Evolutionary conservation across 2,113 vertebrate genomes (phyloP).

Genomic region (Dryoscopus gambensis): DNA sequence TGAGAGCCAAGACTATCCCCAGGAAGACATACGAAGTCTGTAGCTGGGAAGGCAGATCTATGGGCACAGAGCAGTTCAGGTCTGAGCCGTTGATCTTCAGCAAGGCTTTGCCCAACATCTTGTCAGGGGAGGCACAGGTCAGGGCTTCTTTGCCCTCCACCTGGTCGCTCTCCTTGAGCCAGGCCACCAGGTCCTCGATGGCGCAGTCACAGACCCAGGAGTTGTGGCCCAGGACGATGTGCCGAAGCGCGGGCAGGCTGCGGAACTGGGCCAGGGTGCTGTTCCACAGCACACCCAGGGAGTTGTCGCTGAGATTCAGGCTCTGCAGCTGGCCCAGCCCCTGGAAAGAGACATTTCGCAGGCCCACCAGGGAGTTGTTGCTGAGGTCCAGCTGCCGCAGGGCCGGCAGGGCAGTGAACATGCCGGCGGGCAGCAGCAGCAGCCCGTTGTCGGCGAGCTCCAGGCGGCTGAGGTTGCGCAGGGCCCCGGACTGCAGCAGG

Average conservation of each 20-base stretch:
- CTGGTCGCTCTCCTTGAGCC: constrained; percentile 81
- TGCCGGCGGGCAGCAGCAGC: constrained; percentile 72
- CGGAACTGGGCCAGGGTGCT: constrained; percentile 71
- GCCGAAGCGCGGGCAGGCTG: constrained; percentile 55
- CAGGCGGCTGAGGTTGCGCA: constrained; percentile 74
- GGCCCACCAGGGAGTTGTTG: constrained; percentile 83
- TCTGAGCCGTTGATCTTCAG: constrained; percentile 71
- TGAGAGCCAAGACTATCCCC: constrained; percentile 93
- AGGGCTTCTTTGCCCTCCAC: constrained; percentile 70
- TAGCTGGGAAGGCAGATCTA: constrained; percentile 77
- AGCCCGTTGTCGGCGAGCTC: constrained; percentile 84
- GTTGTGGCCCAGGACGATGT: constrained; percentile 75
- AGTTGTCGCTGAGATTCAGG: constrained; percentile 87
- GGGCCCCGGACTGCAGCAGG: constrained; percentile 56
- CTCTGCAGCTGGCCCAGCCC: constrained; percentile 65
- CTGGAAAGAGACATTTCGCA: constrained; percentile 74
- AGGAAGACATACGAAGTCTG: constrained; percentile 96
- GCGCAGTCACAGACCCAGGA: constrained; percentile 88
- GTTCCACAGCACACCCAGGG: constrained; percentile 73
- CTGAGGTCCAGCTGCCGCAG: constrained; percentile 81
- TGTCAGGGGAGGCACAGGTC: constrained; percentile 77
- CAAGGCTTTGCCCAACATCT: constrained; percentile 68
- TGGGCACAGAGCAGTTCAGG: constrained; percentile 69
- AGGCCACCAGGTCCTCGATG: constrained; percentile 77
- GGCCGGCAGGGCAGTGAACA: constrained; percentile 64